Evolutionary conservation across 2,797 vertebrate genomes (phyloP), one percentile per base, ranked within the genome.

Genomic region (Silurus aristotelis): DNA sequence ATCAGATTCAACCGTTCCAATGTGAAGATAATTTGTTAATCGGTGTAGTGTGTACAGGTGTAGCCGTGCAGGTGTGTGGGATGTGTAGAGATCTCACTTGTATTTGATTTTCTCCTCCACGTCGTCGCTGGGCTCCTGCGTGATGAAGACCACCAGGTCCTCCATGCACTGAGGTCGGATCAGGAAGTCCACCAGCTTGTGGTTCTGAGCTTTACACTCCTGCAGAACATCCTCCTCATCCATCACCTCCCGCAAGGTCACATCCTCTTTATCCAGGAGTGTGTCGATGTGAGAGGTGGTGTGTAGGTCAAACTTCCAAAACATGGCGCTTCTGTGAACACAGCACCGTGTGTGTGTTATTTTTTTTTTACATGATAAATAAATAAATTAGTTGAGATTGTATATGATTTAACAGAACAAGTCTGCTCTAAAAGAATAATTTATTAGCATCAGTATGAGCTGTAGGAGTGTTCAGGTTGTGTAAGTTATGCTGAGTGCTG

Each of bases 251-350:
- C 96, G 97, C 90, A 99, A 93, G 0, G 97, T 99, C 89, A 99
- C 98, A 94, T 99, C 98, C 93, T 99, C 98, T 94, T 97, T 97
- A 88, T 99, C 98, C 84, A 99, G 94, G 91, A 99, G 96, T 0
- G 98, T 99, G 95, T 99, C 98, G 91, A 99, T 98, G 94, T 99
- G 98, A 85, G 98, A 99, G 92, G 98, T 99, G 80, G 98, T 99
- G 93, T 99, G 98, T 88, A 99, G 97, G 94, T 99, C 98, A 94
- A 99, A 99, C 95, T 99, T 99, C 98, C 98, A 99, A 96, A 99
- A 99, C 98, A 99, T 99, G 94, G 93, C 97, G 96, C 86, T 92
- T 94, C 95, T 97, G 89, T 80, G 60, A 12, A 66, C 66, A 13
- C 14, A 66, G 8, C 22, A 66, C n/a, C 38, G 38, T 38, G 38